Base-by-base conservation (phyloP, 2,888 invertebrate genomes). In the Scaptomyza flava region DNA sequence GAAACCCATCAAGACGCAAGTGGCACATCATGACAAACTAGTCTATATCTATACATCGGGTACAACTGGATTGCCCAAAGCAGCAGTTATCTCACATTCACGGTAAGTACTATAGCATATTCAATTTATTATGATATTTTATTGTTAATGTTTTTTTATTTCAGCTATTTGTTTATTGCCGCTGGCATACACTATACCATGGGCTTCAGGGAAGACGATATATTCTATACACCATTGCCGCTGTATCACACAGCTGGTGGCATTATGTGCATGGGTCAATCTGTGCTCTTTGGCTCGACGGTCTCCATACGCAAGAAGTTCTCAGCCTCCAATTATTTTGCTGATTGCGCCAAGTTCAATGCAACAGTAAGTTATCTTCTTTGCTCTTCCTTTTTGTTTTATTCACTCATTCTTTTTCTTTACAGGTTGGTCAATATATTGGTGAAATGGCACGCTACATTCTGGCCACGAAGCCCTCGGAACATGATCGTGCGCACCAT, bases 21-120 rank as follows among this genome's bases (percentile, higher is more conserved):
- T 53, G 2, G 94, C 94, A 50, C 96, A 96, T 90, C 94, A 95
- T 71, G 96, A 96, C 87, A 95, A 95, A 84, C 93, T 99, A 48
- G 93, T 99, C 51, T 99, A 98, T 90, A 98, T 99, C 89, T 99
- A 98, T 92, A 99, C 99, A 0, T 98, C 98, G 42, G 99, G 99
- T 47, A 99, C 99, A 0, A 99, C 99, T 4, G 99, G 99, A 7
- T 92, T 99, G 70, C 99, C 99, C 0, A 99, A 99, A 92, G 98
- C 99, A 27, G 99, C 99, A 48, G 96, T 99, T 54, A 98, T 99
- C 89, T 97, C 96, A 30, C 96, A 98, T 89, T 96, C 96, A 41
- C 95, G 98, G 97, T 97, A 91, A 60, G 76, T 79, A 11, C 7
- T 36, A 23, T 20, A 17, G 17, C 17, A 17, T 17, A 17, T 17